These are phyloP conservation scores for Epiblema foenella DNA, from an alignment of 2,888 invertebrate species.

Conservation along the genomic window DNA sequence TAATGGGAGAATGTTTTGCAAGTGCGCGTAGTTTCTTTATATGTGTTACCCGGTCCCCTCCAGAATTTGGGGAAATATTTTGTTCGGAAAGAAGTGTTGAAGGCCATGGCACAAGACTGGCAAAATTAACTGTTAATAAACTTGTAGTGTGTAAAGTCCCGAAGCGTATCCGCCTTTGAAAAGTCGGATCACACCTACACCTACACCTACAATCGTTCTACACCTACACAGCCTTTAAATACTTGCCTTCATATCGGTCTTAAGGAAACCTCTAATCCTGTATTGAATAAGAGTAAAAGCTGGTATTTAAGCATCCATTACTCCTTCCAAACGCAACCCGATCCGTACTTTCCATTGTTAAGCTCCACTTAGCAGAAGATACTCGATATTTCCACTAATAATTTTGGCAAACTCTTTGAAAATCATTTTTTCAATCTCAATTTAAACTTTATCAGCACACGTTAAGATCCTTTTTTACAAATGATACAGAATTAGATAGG, in stretches of 20 bases:
- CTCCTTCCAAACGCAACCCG: conserved; percentile 20
- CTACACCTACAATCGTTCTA: no score
- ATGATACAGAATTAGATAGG: not conserved
- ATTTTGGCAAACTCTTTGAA: not conserved
- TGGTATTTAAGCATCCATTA: conserved; percentile 16
- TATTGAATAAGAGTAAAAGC: conserved; percentile 7
- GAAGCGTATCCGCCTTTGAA: no score
- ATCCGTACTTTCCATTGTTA: conserved; percentile 20
- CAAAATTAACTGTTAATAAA: no score
- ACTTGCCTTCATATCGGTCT: not conserved
- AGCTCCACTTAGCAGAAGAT: conserved; percentile 18
- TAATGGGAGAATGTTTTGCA: no score
- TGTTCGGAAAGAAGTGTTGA: no score
- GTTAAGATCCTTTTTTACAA: not conserved
- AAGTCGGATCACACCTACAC: no score
- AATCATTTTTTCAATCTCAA: not conserved
- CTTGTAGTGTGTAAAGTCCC: no score
- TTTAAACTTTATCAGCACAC: not conserved
- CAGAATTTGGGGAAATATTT: no score
- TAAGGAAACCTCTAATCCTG: conserved; percentile 5
- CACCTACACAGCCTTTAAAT: no score
- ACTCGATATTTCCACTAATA: conserved; percentile 24
- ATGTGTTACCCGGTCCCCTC: no score
- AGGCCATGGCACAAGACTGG: no score
- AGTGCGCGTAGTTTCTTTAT: no score